Evolutionary conservation across 2,113 vertebrate genomes (phyloP), one percentile per base, ranked within the genome.

Genomic region (Sciurus niger): DNA sequence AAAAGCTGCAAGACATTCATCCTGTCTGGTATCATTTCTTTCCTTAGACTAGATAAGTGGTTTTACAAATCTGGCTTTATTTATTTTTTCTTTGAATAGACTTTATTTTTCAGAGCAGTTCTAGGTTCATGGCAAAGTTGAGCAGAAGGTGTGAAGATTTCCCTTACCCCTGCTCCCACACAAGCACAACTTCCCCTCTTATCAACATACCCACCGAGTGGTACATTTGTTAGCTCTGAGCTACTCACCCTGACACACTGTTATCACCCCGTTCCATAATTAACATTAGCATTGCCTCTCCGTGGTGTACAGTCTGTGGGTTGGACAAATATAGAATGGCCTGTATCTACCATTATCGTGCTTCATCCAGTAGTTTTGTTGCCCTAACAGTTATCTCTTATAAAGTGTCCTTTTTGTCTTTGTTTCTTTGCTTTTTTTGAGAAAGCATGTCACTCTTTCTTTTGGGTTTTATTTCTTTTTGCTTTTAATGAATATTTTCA

Each of bases 111-210:
- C 40, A 67, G 22, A 91, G 51, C 2, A n/a, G 20, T 86, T 80
- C 89, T 93, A 46, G 13, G 24, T 63, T 84, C 65, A 63, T 2
- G 40, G 46, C 4, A 86, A 55, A 86, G 73, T 60, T 60, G 68
- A 76, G 16, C 4, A 18, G 20, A 92, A 78, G 16, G 6, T 48
- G 4, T 25, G 58, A 34, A 63, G 43, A 37, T 40, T 76, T 84
- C 24, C 25, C 28, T 8, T 13, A 34, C 14, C 14, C 16, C 53
- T 53, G 0, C 18, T 63, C 12, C 6, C 8, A 22, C 30, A 34
- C 0, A 8, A 4, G 20, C 37, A 6, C 0, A 76, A 67, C 9
- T 11, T 51, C 12, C 28, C 2, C 13, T 1, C 0, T 70, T 32
- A 28, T 55, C 30, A 68, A 8, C 2, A 5, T 12, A 11, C 18